phyloP scores from a whole-genome alignment of 1,140 invertebrate species.

The Cydia splendana region DNA sequence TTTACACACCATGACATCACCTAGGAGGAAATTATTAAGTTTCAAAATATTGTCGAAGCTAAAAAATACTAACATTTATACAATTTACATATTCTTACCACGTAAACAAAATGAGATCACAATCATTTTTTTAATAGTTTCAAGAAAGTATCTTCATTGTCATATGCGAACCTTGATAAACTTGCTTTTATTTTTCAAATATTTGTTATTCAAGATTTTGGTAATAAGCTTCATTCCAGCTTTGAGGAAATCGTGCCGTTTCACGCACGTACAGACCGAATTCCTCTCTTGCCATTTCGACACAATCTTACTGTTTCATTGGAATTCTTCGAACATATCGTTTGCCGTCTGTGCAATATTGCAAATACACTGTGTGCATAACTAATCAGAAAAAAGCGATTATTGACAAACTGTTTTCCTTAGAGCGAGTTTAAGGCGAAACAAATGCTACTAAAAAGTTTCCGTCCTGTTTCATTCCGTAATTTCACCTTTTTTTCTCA shows the following conservation, averaged over 20 bases:
- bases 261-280: not conserved
- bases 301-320: slow-evolving; percentile 21
- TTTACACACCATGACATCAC: too few relatives aligned
- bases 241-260: slow-evolving; percentile 25
- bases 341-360: not conserved
- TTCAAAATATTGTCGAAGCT: too few relatives aligned
- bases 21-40: too few relatives aligned
- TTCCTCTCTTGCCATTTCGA: not conserved
- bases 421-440: slow-evolving; percentile 18
- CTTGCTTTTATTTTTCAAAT: slow-evolving; percentile 24
- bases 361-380: slow-evolving; percentile 16
- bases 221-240: slow-evolving; percentile 22
- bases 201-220: slow-evolving; percentile 4
- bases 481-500: slow-evolving; percentile 52
- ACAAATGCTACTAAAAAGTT: slow-evolving; percentile 38
- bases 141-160: not conserved
- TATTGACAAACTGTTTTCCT: not conserved
- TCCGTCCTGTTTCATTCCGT: slow-evolving; percentile 49
- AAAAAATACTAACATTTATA: too few relatives aligned
- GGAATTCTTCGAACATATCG: slow-evolving; percentile 23
- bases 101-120: too few relatives aligned
- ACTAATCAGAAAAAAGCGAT: slow-evolving; percentile 10
- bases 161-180: not conserved
- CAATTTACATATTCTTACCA: too few relatives aligned
- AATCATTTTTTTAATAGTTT: not conserved